Percentiles rank a stretch among this genome's conserved stretches.
Conservation (phyloP, 2,113 vertebrate species). For the Proterorhinus semilunaris region DNA sequence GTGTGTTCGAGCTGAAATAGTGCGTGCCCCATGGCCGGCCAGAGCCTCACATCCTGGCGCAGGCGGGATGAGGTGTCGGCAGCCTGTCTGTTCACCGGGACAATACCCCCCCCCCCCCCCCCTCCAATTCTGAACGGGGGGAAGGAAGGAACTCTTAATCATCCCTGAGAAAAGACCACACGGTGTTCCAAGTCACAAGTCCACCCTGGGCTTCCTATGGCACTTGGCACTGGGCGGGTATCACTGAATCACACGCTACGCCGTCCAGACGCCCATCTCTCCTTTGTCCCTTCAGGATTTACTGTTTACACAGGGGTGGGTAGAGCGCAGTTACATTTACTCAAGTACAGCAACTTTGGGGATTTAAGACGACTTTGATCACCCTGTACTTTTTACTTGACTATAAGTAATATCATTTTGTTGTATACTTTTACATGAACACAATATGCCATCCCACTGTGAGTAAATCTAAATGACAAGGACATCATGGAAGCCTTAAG, state of each 20-base stretch:
- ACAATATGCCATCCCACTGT: no score
- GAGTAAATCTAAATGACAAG: no score
- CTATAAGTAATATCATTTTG: no score
- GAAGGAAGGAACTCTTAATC: conserved; percentile 77
- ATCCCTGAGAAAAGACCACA: conserved; percentile 56
- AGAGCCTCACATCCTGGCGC: conserved; percentile 63
- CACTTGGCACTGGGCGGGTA: conserved; percentile 45
- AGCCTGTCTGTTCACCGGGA: conserved; percentile 71
- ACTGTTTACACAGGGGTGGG: conserved; percentile 18
- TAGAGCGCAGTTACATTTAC: no score
- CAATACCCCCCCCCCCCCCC: conserved; percentile 59
- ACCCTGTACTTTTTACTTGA: no score
- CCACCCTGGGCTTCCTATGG: conserved; percentile 62
- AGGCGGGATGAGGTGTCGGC: conserved; percentile 64
- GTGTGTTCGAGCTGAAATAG: conserved; percentile 26
- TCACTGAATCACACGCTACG: conserved; percentile 2
- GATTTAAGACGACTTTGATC: no score
- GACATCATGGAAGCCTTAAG: no score
- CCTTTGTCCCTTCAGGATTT: conserved; percentile 26
- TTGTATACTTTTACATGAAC: no score
- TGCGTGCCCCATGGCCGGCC: conserved; percentile 32
- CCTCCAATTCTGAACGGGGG: conserved; percentile 30
- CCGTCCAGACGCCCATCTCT: conserved; percentile 7
- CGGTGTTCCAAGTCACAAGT: conserved; percentile 53
- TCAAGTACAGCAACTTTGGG: no score